Conservation (phyloP, 23 tunicate species). For the Clavelina lepadiformis region DNA sequence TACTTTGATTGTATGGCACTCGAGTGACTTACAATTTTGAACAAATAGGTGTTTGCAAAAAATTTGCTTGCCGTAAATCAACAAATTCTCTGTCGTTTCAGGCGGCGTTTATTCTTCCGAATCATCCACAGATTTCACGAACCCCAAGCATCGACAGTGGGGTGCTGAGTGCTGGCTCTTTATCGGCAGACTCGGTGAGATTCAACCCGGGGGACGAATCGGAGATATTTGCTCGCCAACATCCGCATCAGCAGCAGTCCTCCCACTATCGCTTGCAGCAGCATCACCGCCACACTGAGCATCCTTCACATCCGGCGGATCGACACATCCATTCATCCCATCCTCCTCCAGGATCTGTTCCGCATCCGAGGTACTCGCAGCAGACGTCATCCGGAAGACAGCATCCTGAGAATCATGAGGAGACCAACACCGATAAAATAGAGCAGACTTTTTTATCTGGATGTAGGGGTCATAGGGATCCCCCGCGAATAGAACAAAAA, state of each 20-base stretch:
- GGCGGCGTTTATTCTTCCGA: constrained; percentile 60
- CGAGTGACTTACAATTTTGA: too few relatives aligned
- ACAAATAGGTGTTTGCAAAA: too few relatives aligned
- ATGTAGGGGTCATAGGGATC: constrained; percentile 93
- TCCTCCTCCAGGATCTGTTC: too few relatives aligned
- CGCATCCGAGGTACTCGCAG: too few relatives aligned
- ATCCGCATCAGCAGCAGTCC: constrained; percentile 13
- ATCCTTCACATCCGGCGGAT: too few relatives aligned
- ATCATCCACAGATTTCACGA: constrained; percentile 76
- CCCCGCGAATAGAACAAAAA: constrained; percentile 90
- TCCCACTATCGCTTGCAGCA: constrained; percentile 5
- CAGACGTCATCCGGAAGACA: too few relatives aligned
- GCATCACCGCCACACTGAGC: too few relatives aligned
- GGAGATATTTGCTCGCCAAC: constrained; percentile 29
- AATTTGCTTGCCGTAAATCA: too few relatives aligned
- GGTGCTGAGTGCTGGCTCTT: constrained; percentile 44
- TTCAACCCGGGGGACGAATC: constrained; percentile 42
- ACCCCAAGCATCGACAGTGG: constrained; percentile 85
- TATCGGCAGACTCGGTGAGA: constrained; percentile 63
- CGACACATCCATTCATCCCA: too few relatives aligned
- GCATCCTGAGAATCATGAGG: neutral
- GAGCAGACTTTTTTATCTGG: constrained; percentile 99
- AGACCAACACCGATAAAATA: constrained; percentile 26
- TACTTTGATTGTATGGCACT: too few relatives aligned
- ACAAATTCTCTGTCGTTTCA: constrained; percentile 3